These are phyloP conservation scores for Lampris incognitus DNA, from an alignment of 2,113 vertebrate genomes.

Conservation along the genomic window DNA sequence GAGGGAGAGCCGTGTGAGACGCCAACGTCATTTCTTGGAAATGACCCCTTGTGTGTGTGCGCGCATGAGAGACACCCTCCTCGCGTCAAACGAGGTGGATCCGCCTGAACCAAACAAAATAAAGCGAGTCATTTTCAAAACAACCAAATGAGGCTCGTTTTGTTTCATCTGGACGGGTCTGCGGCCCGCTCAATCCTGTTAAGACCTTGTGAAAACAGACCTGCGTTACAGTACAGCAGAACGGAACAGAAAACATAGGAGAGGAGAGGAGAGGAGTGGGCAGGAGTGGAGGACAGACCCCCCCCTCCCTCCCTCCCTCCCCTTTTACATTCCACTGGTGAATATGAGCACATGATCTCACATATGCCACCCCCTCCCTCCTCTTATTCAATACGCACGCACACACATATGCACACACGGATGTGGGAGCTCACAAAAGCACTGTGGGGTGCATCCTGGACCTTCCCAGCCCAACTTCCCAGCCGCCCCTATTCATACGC, in stretches of 20 bases:
- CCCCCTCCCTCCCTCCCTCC: constrained; percentile 56
- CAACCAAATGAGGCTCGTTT: constrained; percentile 71
- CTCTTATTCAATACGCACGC: constrained; percentile 22
- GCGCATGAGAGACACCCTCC: constrained; percentile 63
- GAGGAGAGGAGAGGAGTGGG: constrained; percentile 21
- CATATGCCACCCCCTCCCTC: constrained; percentile 69
- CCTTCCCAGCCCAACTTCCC: constrained; percentile 78
- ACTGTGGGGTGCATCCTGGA: constrained; percentile 79
- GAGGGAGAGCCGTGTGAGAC: constrained; percentile 69
- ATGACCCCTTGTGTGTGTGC: constrained; percentile 40
- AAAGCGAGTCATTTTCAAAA: constrained; percentile 77
- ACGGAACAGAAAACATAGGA: constrained; percentile 75
- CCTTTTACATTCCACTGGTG: constrained; percentile 79
- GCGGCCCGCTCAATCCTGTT: constrained; percentile 64
- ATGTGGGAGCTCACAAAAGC: constrained; percentile 76
- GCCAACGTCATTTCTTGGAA: constrained; percentile 74
- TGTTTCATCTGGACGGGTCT: constrained; percentile 79
- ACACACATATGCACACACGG: constrained; percentile 51
- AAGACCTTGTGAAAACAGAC: constrained; percentile 79
- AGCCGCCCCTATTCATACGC: constrained; percentile 77
- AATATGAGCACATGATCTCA: constrained; percentile 82
- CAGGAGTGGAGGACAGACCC: constrained; percentile 12
- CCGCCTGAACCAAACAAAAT: constrained; percentile 74
- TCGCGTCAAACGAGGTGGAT: constrained; percentile 73
- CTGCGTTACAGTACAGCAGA: constrained; percentile 60